A percentile compares a stretch with the other conserved stretches of the same genome.
phyloP scores from a whole-genome alignment of 37 sponge, comb jelly and placozoan species.

The Mnemiopsis leidyi region DNA sequence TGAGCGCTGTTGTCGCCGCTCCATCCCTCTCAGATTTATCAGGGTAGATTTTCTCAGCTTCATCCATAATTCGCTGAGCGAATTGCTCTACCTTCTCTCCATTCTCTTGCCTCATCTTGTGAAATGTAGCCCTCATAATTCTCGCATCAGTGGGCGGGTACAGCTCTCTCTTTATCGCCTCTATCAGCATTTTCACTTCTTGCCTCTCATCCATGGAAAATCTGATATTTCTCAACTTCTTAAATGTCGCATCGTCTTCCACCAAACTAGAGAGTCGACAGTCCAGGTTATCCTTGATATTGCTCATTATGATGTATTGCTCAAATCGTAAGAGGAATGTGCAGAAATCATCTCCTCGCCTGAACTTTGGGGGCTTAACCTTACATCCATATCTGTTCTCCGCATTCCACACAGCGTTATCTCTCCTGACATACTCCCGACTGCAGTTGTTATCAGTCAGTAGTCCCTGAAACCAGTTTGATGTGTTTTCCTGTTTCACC shows the following conservation, averaged over 20 bases:
- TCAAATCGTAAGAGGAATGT: background rate
- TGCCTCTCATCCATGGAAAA: background rate
- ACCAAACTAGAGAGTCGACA: background rate
- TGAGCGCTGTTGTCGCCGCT: background rate
- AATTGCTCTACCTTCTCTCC: background rate
- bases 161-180: background rate
- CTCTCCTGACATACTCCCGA: too few relatives aligned
- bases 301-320: background rate
- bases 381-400: too few relatives aligned
- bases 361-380: background rate
- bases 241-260: background rate
- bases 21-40: background rate
- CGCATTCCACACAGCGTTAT: too few relatives aligned
- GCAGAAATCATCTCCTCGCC: background rate
- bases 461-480: too few relatives aligned
- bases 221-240: background rate
- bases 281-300: background rate
- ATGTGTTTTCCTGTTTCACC: too few relatives aligned
- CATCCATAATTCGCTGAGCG: background rate
- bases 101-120: background rate
- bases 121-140: background rate
- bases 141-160: background rate
- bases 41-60: background rate
- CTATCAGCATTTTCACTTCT: background rate
- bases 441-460: too few relatives aligned